Base-by-base conservation (phyloP, 1,140 invertebrate species). In the Habropoda laboriosa region DNA sequence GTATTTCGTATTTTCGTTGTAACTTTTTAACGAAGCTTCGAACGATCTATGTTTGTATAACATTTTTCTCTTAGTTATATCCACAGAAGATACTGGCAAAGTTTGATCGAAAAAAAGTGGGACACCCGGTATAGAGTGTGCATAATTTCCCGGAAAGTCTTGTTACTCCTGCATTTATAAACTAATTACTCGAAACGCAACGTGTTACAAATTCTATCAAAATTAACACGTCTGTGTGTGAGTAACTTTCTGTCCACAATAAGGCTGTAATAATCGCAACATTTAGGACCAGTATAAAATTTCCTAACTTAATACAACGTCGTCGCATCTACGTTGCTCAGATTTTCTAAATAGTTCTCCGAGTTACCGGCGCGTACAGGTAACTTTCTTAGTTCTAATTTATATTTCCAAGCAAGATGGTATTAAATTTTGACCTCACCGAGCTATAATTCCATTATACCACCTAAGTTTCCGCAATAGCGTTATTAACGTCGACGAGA, bases 401-500 rank as follows among this genome's bases (percentile, higher is more conserved):
- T 57, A 77, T 70, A 70, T 77, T 68, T 70, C 18, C 12, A 55
- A 21, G n/a, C 30, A 45, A 10, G 32, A 63, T 75, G 60, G 40
- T 55, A 70, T 21, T 58, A 77, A 70, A 70, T 70, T 76, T 57
- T n/a, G 27, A 38, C 51, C 21, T 67, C 16, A 2, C 13, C 6
- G 32, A 8, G 64, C 32, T 70, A 16, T 60, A 77, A 77, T 77
- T 77, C 21, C 21, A 67, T 77, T 77, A 35, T 68, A 32, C 71
- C 38, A 13, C 27, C 2, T n/a, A 38, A 70, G 13, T 58, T 58
- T n/a, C 10, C 12, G 30, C 30, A 70, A 38, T n/a, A 58, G 42
- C 40, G 40, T 38, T 77, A 49, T 70, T 70, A 77, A 68, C 68
- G 2, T 10, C 55, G 24, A 24, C 38, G 21, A 16, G n/a, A 75